Conservation (phyloP, 2,797 vertebrate species). For the Protonibea diacanthus region DNA sequence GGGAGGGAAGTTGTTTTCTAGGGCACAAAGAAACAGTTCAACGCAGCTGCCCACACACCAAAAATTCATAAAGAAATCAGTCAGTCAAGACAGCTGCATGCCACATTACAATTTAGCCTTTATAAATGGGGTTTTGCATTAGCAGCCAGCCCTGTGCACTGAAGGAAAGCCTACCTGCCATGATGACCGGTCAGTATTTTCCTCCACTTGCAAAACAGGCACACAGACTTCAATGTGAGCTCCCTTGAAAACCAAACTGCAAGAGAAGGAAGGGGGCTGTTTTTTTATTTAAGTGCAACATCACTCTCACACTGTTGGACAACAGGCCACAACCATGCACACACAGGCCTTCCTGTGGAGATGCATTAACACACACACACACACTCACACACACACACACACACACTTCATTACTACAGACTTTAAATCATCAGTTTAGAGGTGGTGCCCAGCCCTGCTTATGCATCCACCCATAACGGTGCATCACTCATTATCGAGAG, state of each 20-base stretch:
- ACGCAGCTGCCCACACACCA: constrained; percentile 10
- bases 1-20: constrained; percentile 96
- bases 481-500: constrained; percentile 6
- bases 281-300: constrained; percentile 34
- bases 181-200: constrained; percentile 62
- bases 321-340: constrained; percentile 53
- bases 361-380: neutral
- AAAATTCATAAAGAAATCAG: constrained; percentile 21
- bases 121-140: neutral
- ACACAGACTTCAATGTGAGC: constrained; percentile 52
- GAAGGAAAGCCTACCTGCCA: constrained; percentile 81
- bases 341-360: constrained; percentile 31
- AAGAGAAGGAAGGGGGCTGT: constrained; percentile 33
- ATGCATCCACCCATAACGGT: constrained; percentile 4
- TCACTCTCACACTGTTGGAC: constrained; percentile 20
- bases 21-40: constrained; percentile 39
- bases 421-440: constrained; percentile 12
- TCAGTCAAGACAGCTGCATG: constrained; percentile 28
- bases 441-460: constrained; percentile 1
- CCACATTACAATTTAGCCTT: neutral
- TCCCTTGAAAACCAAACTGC: constrained; percentile 57
- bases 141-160: neutral
- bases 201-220: constrained; percentile 52
- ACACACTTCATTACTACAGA: constrained; percentile 6
- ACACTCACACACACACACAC: neutral